These are phyloP conservation scores for Acleris emargana DNA, from an alignment of 2,888 invertebrate genomes.

Conservation along the genomic window DNA sequence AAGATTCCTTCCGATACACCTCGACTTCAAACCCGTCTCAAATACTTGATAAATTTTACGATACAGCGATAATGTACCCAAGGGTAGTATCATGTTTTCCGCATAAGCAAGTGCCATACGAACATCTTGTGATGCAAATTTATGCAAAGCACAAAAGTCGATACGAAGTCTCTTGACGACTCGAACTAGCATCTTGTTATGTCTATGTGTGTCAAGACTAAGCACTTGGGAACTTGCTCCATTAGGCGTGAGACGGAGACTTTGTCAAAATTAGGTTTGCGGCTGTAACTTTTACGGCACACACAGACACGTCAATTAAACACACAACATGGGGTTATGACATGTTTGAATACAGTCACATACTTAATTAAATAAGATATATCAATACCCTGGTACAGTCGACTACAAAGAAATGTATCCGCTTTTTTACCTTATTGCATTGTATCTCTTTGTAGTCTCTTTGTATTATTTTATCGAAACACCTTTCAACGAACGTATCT, in stretches of 20 bases:
- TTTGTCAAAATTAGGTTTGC: conserved; percentile 7
- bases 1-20: conserved; percentile 36
- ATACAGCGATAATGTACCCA: conserved; percentile 48
- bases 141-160: conserved; percentile 78
- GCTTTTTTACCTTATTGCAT: too few species aligned
- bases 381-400: too few species aligned
- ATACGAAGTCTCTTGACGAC: conserved; percentile 67
- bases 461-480: too few species aligned
- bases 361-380: too few species aligned
- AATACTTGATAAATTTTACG: conserved; percentile 51
- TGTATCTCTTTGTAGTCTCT: too few species aligned
- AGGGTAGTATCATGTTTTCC: conserved; percentile 49
- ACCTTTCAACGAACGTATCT: too few species aligned
- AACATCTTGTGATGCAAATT: conserved; percentile 74
- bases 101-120: conserved; percentile 45
- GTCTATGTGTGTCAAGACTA: conserved; percentile 18
- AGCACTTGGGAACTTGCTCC: conserved; percentile 3
- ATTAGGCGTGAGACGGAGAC: conserved; percentile 5
- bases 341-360: too few species aligned
- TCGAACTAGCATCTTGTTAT: conserved; percentile 50
- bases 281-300: conserved; percentile 1
- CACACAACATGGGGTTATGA: too few species aligned
- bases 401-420: too few species aligned
- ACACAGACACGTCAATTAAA: too few species aligned
- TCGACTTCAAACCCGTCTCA: conserved; percentile 39